Evolutionary conservation across 64 coral and sea anemone species (phyloP).

Genomic region (Actinia equina): DNA sequence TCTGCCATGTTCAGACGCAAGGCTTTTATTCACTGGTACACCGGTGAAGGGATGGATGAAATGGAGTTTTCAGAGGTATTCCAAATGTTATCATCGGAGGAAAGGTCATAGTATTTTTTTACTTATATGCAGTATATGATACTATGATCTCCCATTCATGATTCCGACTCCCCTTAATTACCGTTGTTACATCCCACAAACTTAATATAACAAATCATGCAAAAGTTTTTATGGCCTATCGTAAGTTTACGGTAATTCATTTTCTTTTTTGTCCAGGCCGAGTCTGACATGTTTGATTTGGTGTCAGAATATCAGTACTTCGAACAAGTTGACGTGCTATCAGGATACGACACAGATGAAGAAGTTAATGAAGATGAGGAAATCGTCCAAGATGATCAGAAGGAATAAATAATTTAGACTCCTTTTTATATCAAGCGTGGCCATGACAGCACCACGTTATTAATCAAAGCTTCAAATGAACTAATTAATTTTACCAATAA

Average conservation of each 20-base stretch:
- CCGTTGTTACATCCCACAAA: no score
- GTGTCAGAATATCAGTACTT: neutral
- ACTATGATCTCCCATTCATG: no score
- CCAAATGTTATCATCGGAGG: neutral
- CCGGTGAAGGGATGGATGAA: constrained; percentile 17
- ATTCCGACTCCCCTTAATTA: no score
- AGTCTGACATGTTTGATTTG: neutral
- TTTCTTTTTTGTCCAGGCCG: neutral
- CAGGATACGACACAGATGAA: neutral
- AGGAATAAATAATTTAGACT: neutral
- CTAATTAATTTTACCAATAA: no score
- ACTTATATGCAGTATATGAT: no score
- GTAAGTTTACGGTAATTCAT: no score
- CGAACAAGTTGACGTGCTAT: neutral
- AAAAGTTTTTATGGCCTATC: no score
- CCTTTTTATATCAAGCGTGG: no score
- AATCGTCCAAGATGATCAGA: neutral
- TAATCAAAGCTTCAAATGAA: no score
- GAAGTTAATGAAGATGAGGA: neutral
- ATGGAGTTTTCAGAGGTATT: constrained; percentile 18
- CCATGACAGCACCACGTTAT: no score
- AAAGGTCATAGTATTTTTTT: no score
- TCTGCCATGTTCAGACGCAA: constrained; percentile 10
- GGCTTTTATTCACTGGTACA: constrained; percentile 18
- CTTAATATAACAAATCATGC: no score